Evolutionary conservation across 2,888 invertebrate genomes (phyloP).

Genomic region (Apodemia hepburni): DNA sequence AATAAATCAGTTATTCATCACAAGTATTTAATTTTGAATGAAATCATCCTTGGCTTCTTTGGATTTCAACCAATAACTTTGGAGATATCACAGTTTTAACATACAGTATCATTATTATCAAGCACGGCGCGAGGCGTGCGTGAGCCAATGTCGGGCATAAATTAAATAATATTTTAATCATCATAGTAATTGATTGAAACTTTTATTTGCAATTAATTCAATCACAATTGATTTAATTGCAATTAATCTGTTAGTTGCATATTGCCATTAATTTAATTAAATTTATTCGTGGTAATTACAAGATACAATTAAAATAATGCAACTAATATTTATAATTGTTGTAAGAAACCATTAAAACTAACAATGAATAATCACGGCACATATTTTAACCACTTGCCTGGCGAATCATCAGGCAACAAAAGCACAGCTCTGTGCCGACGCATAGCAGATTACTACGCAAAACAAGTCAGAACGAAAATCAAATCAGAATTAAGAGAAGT

Average conservation of each 20-base stretch:
- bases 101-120: too few species aligned
- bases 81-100: too few species aligned
- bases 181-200: neutral
- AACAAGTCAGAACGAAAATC: constrained; percentile 18
- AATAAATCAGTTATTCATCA: too few species aligned
- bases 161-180: constrained; percentile 4
- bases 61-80: too few species aligned
- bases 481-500: constrained; percentile 26
- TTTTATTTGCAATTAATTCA: neutral
- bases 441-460: constrained; percentile 25
- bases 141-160: neutral
- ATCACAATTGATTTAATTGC: constrained; percentile 10
- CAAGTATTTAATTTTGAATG: too few species aligned
- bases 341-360: constrained; percentile 18
- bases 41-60: too few species aligned
- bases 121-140: too few species aligned
- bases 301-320: constrained; percentile 17
- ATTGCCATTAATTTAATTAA: constrained; percentile 10
- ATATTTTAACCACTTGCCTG: constrained; percentile 25
- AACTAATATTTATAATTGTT: constrained; percentile 17
- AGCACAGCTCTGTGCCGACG: constrained; percentile 17
- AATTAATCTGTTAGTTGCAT: constrained; percentile 10
- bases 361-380: constrained; percentile 18
- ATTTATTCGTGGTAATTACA: constrained; percentile 12
- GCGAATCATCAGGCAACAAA: constrained; percentile 24